Evolutionary conservation across 64 coral and sea anemone species (phyloP).

Genomic region (Porites australiensis): DNA sequence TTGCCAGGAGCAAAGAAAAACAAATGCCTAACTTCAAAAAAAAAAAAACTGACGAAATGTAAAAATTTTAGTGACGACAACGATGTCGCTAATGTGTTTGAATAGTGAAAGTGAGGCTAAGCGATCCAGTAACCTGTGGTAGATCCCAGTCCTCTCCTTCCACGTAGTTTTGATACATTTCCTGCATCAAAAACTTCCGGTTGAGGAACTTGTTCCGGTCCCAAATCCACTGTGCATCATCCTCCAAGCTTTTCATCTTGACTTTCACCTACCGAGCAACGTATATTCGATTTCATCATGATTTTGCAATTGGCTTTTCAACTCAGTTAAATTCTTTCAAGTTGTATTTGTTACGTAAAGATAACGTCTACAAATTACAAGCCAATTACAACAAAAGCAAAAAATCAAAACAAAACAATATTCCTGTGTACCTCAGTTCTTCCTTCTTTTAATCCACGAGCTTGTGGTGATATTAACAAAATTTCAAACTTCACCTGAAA

Average conservation of each 20-base stretch:
- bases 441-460: slow-evolving; percentile 87
- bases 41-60: too few relatives aligned
- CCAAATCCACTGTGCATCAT: slow-evolving; percentile 92
- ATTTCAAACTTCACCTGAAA: slow-evolving; percentile 92
- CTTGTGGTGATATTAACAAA: slow-evolving; percentile 84
- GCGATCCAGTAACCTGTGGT: slow-evolving; percentile 40
- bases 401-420: too few relatives aligned
- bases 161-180: slow-evolving; percentile 95
- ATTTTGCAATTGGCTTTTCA: too few relatives aligned
- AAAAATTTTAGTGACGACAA: too few relatives aligned
- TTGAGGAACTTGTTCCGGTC: slow-evolving; percentile 95
- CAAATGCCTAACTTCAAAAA: too few relatives aligned
- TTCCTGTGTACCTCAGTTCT: slow-evolving; percentile 77
- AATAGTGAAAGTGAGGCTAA: background rate
- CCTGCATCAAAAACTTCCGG: slow-evolving; percentile 92
- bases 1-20: too few relatives aligned
- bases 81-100: too few relatives aligned
- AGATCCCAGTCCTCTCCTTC: slow-evolving; percentile 89
- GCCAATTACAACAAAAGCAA: too few relatives aligned
- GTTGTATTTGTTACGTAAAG: too few relatives aligned
- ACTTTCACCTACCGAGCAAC: slow-evolving; percentile 70
- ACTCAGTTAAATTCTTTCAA: too few relatives aligned
- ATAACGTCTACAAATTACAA: too few relatives aligned
- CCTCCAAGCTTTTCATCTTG: slow-evolving; percentile 88
- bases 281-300: too few relatives aligned